phyloP scores from a whole-genome alignment of 1,140 invertebrate species.

The Papilio aristodemus region DNA sequence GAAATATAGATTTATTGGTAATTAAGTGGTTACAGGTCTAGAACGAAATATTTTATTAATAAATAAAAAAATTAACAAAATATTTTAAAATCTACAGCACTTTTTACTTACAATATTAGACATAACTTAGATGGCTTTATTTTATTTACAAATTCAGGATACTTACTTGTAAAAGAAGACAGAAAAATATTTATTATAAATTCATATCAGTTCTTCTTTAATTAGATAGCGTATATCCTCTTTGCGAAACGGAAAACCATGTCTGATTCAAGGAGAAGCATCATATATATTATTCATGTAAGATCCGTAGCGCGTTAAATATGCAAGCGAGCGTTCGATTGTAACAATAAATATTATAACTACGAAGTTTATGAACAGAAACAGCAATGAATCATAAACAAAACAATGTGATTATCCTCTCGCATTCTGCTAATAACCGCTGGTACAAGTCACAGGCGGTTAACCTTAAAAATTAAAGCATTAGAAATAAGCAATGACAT shows the following conservation, averaged over 20 bases:
- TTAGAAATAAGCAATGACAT: not conserved
- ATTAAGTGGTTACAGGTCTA: too few relatives aligned
- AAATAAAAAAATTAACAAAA: too few relatives aligned
- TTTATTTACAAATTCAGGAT: not conserved
- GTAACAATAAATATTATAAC: slow-evolving; percentile 68
- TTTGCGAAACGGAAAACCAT: not conserved
- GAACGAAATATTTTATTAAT: too few relatives aligned
- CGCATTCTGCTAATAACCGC: slow-evolving; percentile 51
- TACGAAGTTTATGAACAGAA: slow-evolving; percentile 70
- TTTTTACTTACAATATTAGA: too few relatives aligned
- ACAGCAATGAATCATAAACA: slow-evolving; percentile 77
- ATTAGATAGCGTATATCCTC: not conserved
- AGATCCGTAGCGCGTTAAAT: slow-evolving; percentile 27
- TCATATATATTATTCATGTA: not conserved
- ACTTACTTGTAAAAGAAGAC: slow-evolving; percentile 4
- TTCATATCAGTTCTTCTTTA: not conserved
- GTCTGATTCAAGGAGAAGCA: not conserved
- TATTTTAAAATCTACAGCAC: too few relatives aligned
- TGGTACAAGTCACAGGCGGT: slow-evolving; percentile 37
- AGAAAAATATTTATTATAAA: not conserved
- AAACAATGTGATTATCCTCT: slow-evolving; percentile 77
- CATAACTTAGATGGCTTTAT: not conserved
- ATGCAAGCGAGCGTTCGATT: slow-evolving; percentile 47
- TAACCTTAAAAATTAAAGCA: not conserved
- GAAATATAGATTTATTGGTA: too few relatives aligned